Percentiles rank a stretch among this genome's conserved stretches.
These are phyloP conservation scores for Trachops cirrhosus DNA, from an alignment of 2,797 vertebrate species.

Conservation along the genomic window DNA sequence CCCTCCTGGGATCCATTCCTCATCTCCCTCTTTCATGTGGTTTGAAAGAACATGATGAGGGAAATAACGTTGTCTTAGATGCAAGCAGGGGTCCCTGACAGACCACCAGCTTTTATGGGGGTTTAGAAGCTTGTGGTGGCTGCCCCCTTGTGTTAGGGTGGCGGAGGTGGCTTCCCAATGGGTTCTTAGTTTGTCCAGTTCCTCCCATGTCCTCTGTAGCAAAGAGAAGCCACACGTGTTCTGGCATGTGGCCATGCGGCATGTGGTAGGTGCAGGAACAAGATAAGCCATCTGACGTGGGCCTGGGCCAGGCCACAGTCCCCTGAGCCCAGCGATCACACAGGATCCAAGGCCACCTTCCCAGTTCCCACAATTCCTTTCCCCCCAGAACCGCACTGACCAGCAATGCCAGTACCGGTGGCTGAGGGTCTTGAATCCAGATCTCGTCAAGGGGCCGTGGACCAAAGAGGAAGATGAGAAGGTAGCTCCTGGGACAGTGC, in stretches of 20 bases:
- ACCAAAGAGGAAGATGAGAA: constrained; percentile 99
- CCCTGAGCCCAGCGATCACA: not conserved
- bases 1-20: not conserved
- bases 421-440: constrained; percentile 96
- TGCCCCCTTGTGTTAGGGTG: not conserved
- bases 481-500: constrained; percentile 77
- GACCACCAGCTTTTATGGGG: not conserved
- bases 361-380: not conserved
- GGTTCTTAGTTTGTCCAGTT: not conserved
- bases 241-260: accelerated
- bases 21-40: not conserved
- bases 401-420: constrained; percentile 98
- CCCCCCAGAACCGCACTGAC: constrained; percentile 90
- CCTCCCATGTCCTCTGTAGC: not conserved
- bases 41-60: not conserved
- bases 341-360: not conserved
- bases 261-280: not conserved
- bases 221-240: not conserved
- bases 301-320: not conserved
- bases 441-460: constrained; percentile 97
- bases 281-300: not conserved
- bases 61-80: not conserved
- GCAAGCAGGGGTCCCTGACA: not conserved
- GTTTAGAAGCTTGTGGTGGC: not conserved
- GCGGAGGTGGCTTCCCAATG: not conserved